Base-by-base conservation (phyloP, 1,140 invertebrate species). In the Drosophila persimilis region DNA sequence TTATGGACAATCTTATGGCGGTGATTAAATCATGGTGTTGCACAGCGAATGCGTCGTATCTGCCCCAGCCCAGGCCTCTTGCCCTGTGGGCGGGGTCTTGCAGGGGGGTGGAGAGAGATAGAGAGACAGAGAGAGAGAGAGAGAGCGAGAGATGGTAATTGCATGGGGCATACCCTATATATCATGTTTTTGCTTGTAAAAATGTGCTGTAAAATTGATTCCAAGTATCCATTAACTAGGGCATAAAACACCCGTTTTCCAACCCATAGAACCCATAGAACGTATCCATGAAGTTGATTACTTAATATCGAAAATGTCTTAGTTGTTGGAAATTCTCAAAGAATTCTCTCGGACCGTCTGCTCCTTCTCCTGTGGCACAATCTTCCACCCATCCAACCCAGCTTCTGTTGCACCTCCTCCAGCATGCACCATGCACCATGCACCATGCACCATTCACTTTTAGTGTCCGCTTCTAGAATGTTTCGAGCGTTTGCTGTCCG, bases 1-100 rank as follows among this genome's bases (percentile, higher is more conserved):
- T 75, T 75, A 75, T 73, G 71, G 71, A 64, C 71, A 73, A 73
- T 73, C 71, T 73, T 73, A 73, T 75, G 72, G 73, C 72, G 72
- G 72, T 75, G 72, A 75, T 75, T 75, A 75, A 75, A 75, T 75
- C 72, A 75, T 75, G 46, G 26, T 35, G 71, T 48, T 59, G 55
- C 71, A 74, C 72, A 41, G 60, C 41, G 44, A 74, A 74, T 64
- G 61, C 35, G 35, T 39, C 35, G 35, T 39, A 11, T 4, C 54
- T 58, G 72, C 55, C 35, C 4, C 35, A 11, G 35, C 29, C 29
- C 6, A 6, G 8, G 29, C 29, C 29, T 35, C 3, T 45, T 41
- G 71, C 61, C 43, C 48, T 43, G 70, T 44, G 63, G 65, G 44
- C 31, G 51, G 39, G 63, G 52, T 47, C 31, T 39, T 22, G 26